phyloP scores from a whole-genome alignment of 2,797 vertebrate genomes.

The Helicolenus hilgendorfi region DNA sequence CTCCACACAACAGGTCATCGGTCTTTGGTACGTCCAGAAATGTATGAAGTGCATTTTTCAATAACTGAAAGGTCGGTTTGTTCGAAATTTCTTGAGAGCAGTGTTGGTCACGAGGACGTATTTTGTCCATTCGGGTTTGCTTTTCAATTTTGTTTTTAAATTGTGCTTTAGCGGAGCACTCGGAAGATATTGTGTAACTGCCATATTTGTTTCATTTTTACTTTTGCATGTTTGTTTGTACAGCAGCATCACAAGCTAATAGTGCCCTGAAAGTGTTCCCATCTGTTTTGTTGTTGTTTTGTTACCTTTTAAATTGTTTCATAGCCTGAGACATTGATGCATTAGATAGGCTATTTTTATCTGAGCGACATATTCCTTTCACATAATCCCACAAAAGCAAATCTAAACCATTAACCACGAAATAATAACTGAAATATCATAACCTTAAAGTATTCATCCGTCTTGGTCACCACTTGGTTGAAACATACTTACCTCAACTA shows the following conservation, averaged over 20 bases:
- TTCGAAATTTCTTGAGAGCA: slow-evolving; percentile 79
- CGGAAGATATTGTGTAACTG: slow-evolving; percentile 86
- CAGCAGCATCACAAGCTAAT: slow-evolving; percentile 63
- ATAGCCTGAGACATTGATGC: slow-evolving; percentile 27
- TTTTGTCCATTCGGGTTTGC: slow-evolving; percentile 60
- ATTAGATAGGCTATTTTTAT: slow-evolving; percentile 41
- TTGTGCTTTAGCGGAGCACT: slow-evolving; percentile 59
- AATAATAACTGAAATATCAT: slow-evolving; percentile 39
- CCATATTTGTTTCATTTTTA: slow-evolving; percentile 83
- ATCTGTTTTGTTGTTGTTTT: slow-evolving; percentile 27
- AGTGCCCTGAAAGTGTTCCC: slow-evolving; percentile 54
- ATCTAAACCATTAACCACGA: slow-evolving; percentile 17
- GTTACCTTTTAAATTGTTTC: slow-evolving; percentile 30
- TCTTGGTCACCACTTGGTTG: slow-evolving; percentile 24
- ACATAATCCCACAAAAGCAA: slow-evolving; percentile 25
- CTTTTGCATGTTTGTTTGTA: slow-evolving; percentile 83
- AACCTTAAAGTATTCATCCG: slow-evolving; percentile 58
- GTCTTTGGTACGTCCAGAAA: slow-evolving; percentile 63
- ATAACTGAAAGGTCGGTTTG: slow-evolving; percentile 81
- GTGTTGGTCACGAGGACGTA: slow-evolving; percentile 86
- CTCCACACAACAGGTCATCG: slow-evolving; percentile 53
- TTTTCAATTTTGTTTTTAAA: slow-evolving; percentile 77
- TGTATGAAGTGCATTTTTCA: slow-evolving; percentile 71
- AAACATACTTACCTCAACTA: slow-evolving; percentile 32
- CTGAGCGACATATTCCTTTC: slow-evolving; percentile 31